Evolutionary conservation across 2,888 invertebrate genomes (phyloP), one percentile per base, ranked within the genome.

Genomic region (Timandra comae): DNA sequence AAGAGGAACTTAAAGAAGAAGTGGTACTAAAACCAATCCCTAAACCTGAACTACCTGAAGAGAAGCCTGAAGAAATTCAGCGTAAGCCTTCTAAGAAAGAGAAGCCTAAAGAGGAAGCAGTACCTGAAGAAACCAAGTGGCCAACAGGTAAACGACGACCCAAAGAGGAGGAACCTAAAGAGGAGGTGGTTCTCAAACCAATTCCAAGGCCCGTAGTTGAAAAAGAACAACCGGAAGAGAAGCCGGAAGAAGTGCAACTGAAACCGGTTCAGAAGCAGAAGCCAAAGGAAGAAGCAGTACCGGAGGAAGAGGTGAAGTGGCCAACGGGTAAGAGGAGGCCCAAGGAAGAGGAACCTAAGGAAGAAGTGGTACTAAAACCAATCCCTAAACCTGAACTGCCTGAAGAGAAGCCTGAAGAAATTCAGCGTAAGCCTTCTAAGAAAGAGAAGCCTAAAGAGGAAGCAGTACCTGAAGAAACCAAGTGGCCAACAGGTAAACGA

Each of bases 171-270:
- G 30, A 56, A 30, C 37, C 44, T 1, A 36, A 42, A 16, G 53
- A 57, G 23, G 54, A 55, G 35, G 41, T 41, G 55, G 67, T 10
- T 41, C 72, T 74, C 0, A 48, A 45, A 30, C 45, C 41, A 32
- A 43, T 56, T 57, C 40, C 63, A 13, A 69, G 62, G 35, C 51
- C 56, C 45, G n/a, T n/a, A n/a, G n/a, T n/a, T n/a, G n/a, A n/a
- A n/a, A n/a, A n/a, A n/a, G 47, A 62, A 22, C 46, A 38, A 21
- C 37, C 36, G 5, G 66, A 61, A 27, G 66, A 74, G 31, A 50
- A 46, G 47, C 62, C 80, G 1, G 82, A 86, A 43, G 78, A 85
- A 45, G 68, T 80, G 2, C 69, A 77, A 36, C 62, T 70, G 45
- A 86, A 77, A 62, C 50, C 73, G 46, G 33, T 49, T 51, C 31